Percentiles rank a stretch among this genome's conserved stretches.
These are phyloP conservation scores for Podarcis raffonei DNA, from an alignment of 2,113 vertebrate genomes.

Conservation along the genomic window DNA sequence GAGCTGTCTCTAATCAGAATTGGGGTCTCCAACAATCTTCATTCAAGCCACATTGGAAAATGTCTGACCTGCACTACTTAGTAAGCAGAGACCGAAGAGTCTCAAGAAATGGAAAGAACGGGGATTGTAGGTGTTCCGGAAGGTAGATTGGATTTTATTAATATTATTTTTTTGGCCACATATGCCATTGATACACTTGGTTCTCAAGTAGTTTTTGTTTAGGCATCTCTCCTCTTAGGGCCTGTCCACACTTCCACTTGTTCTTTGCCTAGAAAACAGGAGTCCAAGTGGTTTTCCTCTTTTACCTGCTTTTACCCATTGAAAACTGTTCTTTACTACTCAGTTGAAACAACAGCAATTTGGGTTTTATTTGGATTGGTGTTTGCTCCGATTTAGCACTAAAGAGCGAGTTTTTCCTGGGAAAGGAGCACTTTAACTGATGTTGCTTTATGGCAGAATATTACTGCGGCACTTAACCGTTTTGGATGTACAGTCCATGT, in stretches of 20 bases:
- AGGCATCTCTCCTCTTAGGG: not conserved
- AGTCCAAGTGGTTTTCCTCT: not conserved
- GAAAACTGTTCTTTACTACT: too few species aligned
- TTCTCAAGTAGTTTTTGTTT: not conserved
- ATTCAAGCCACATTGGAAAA: not conserved
- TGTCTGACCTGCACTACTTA: not conserved
- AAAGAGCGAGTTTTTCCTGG: too few species aligned
- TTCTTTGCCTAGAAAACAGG: not conserved
- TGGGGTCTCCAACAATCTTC: not conserved
- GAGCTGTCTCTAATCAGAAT: not conserved
- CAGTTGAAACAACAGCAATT: too few species aligned
- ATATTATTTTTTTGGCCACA: not conserved
- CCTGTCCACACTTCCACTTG: not conserved
- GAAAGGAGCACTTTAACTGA: too few species aligned
- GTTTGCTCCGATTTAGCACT: too few species aligned
- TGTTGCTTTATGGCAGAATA: not conserved
- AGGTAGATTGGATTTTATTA: not conserved
- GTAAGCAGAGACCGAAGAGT: not conserved
- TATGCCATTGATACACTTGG: not conserved
- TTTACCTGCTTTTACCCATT: too few species aligned
- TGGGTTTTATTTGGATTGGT: too few species aligned
- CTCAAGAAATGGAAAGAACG: too few species aligned
- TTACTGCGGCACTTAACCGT: not conserved
- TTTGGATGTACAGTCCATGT: not conserved
- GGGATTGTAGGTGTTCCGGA: too few species aligned